A percentile compares a stretch with the other conserved stretches of the same genome.
These are phyloP conservation scores for Cryptoprocta ferox DNA, from an alignment of 2,797 vertebrate genomes.

Conservation along the genomic window DNA sequence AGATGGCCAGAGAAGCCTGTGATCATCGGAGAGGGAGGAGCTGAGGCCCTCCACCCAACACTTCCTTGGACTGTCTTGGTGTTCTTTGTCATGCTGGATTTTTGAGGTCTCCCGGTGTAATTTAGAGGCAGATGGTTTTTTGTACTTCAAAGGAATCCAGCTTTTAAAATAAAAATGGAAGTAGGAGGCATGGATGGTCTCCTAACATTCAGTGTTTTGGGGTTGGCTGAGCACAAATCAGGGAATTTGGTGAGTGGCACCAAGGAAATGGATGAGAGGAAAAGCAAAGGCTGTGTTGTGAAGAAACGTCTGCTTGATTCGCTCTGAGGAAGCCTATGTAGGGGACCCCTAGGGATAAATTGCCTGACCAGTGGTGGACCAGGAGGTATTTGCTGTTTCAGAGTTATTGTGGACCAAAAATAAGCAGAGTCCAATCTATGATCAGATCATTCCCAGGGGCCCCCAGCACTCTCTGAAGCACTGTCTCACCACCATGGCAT, in stretches of 20 bases:
- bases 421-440: not conserved
- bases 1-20: too few relatives aligned
- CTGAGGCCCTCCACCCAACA: too few relatives aligned
- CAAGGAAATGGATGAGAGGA: slow-evolving; percentile 44
- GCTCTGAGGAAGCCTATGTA: slow-evolving; percentile 7
- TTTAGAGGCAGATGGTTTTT: slow-evolving; percentile 59
- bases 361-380: not conserved
- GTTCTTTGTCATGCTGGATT: not conserved
- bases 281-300: slow-evolving; percentile 16
- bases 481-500: not conserved
- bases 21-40: too few relatives aligned
- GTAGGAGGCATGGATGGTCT: not conserved
- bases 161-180: slow-evolving; percentile 62
- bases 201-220: not conserved
- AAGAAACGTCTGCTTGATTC: slow-evolving; percentile 33
- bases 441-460: not conserved
- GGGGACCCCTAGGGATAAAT: not conserved
- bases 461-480: not conserved
- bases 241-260: slow-evolving; percentile 48
- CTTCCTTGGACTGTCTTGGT: too few relatives aligned
- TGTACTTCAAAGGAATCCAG: slow-evolving; percentile 24
- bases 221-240: slow-evolving; percentile 53
- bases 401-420: not conserved
- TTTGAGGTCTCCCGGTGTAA: slow-evolving; percentile 49
- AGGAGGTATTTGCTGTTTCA: not conserved